Percentiles rank a stretch among this genome's conserved stretches.
phyloP scores from a whole-genome alignment of 2,797 vertebrate species.

The Pantherophis alleghaniensis region DNA sequence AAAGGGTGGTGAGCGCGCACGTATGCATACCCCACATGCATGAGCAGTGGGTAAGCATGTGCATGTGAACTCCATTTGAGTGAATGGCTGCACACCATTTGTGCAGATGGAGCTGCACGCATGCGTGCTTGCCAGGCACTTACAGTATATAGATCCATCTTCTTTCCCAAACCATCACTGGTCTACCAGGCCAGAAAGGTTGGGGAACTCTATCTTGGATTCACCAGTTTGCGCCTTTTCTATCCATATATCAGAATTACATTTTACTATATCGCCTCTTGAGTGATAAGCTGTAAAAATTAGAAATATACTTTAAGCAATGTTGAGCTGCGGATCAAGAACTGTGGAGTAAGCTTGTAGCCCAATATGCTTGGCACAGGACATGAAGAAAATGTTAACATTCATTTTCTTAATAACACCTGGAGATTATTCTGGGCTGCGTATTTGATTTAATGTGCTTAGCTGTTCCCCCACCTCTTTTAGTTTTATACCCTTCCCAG shows the following conservation, averaged over 20 bases:
- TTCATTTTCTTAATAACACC: neutral
- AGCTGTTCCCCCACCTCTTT: neutral
- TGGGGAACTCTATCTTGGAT: neutral
- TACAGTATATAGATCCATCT: neutral
- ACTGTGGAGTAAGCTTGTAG: neutral
- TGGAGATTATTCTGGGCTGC: neutral
- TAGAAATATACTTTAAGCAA: neutral
- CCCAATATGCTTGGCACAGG: neutral
- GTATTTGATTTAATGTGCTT: neutral
- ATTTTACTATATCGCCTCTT: neutral
- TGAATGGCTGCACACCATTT: neutral
- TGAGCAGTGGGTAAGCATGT: fast-evolving
- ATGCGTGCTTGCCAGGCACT: neutral
- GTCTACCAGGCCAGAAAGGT: neutral
- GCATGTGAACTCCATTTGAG: neutral
- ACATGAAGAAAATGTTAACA: neutral
- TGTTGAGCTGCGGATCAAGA: neutral
- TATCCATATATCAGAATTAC: neutral
- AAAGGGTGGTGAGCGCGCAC: neutral
- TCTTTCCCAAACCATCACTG: fast-evolving
- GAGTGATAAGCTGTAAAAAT: neutral
- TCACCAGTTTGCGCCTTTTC: neutral
- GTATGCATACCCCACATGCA: neutral
- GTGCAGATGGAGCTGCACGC: neutral
- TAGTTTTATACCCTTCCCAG: neutral